phyloP scores from a whole-genome alignment of 2,797 vertebrate species.

The Enteromius anoplus region DNA sequence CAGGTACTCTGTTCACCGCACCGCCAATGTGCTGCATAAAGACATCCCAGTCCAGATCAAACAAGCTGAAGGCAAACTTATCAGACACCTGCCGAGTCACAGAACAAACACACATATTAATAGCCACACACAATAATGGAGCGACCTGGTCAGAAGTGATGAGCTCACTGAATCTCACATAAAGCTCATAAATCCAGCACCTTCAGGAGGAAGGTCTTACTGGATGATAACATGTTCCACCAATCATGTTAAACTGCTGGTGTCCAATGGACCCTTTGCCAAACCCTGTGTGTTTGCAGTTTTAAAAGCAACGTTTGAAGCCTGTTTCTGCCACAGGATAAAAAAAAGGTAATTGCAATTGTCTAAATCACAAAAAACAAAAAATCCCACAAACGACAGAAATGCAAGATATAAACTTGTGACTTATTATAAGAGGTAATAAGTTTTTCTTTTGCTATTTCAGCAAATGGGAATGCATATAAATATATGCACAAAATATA shows the following conservation, averaged over 20 bases:
- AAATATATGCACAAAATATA: too few species aligned
- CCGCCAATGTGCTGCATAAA: conserved; percentile 93
- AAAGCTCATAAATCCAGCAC: background rate
- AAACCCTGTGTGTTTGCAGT: background rate
- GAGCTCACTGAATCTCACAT: background rate
- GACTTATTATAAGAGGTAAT: too few species aligned
- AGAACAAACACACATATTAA: conserved; percentile 3
- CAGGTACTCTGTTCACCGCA: conserved; percentile 89
- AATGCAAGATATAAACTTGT: background rate
- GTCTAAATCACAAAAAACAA: background rate
- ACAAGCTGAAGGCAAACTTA: conserved; percentile 93
- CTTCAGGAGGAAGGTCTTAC: background rate
- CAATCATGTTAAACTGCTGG: background rate
- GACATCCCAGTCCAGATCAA: conserved; percentile 97
- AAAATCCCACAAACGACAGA: background rate
- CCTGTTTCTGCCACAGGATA: background rate
- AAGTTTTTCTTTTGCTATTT: too few species aligned
- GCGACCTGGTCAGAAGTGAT: background rate
- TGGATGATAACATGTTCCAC: background rate
- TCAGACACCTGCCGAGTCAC: conserved; percentile 82
- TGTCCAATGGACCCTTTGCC: background rate
- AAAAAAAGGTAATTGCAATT: background rate
- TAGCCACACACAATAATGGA: background rate
- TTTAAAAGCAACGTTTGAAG: background rate
- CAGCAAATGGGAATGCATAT: too few species aligned